Evolutionary conservation across 2,888 invertebrate genomes (phyloP), one percentile per base, ranked within the genome.

Genomic region (Peribatodes rhomboidaria): DNA sequence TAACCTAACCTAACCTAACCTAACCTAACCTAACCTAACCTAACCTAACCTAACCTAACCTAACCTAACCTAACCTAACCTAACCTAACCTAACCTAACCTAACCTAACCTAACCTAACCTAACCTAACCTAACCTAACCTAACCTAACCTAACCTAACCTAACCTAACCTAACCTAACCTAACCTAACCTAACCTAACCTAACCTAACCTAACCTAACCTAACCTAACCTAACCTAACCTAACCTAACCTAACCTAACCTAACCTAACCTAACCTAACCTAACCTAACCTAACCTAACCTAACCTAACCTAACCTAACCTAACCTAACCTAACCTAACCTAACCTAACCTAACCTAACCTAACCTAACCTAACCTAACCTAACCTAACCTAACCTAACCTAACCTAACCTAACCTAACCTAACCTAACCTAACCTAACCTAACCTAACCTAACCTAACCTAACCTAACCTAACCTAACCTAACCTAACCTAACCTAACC

Each of bases 391-490:
- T 67, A 63, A 67, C 65, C 67, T 65, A 68, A 70, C 72, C 72
- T 72, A 70, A 68, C 70, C 70, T 72, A 70, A 70, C 72, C 70
- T 72, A 70, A 70, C 72, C 72, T 70, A 69, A 69, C 71, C 69
- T 69, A 69, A 69, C 69, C 70, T 68, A 72, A 68, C 72, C 70
- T 68, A 70, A 70, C 72, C 69, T 66, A 69, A 67, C 71, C 72
- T 70, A 71, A 69, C 71, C 61, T 61, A n/a, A n/a, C n/a, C 70
- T 73, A 71, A n/a, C 68, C 73, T 69, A 39, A 39, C 18, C 20
- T 71, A 71, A 70, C 73, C 71, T 70, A 71, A 67, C 71, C 71
- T 70, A 71, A 69, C 72, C 70, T 67, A 71, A 70, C 70, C 71
- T 64, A 70, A 73, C 68, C 71, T 69, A 73, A 73, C 69, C 39